Percentiles rank a stretch among this genome's conserved stretches.
phyloP scores from a whole-genome alignment of 2,113 vertebrate genomes.

The Porphyrio hochstetteri region DNA sequence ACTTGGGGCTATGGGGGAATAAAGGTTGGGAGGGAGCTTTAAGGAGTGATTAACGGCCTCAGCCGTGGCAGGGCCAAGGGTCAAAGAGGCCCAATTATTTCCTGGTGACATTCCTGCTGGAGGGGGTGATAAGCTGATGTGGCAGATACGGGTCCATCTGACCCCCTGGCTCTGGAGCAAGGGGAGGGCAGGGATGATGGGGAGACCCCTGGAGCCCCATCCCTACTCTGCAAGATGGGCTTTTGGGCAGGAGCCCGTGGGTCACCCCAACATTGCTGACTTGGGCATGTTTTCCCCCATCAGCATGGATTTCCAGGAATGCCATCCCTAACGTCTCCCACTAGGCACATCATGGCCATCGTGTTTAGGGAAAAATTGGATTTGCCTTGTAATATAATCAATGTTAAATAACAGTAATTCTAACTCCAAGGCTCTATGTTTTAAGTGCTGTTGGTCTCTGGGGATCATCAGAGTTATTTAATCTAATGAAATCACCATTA shows the following conservation, averaged over 20 bases:
- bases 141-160: neutral
- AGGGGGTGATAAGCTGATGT: accelerated
- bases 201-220: neutral
- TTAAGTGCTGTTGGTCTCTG: slow-evolving; percentile 59
- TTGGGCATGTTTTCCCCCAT: neutral
- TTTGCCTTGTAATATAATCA: slow-evolving; percentile 71
- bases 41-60: neutral
- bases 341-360: slow-evolving; percentile 7
- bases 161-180: neutral
- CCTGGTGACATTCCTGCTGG: neutral
- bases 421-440: slow-evolving; percentile 3
- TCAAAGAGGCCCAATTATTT: neutral
- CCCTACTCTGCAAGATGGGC: neutral
- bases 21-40: neutral
- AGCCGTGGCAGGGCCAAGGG: neutral
- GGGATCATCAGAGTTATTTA: slow-evolving; percentile 58
- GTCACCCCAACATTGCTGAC: neutral
- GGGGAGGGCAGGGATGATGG: accelerated
- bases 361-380: slow-evolving; percentile 45
- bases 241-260: neutral
- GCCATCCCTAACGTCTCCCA: neutral
- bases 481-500: slow-evolving; percentile 68
- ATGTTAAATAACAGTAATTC: slow-evolving; percentile 67
- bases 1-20: accelerated
- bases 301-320: slow-evolving; percentile 28